Base-by-base conservation (phyloP, 2,797 vertebrate genomes). In the Cyprinella venusta region DNA sequence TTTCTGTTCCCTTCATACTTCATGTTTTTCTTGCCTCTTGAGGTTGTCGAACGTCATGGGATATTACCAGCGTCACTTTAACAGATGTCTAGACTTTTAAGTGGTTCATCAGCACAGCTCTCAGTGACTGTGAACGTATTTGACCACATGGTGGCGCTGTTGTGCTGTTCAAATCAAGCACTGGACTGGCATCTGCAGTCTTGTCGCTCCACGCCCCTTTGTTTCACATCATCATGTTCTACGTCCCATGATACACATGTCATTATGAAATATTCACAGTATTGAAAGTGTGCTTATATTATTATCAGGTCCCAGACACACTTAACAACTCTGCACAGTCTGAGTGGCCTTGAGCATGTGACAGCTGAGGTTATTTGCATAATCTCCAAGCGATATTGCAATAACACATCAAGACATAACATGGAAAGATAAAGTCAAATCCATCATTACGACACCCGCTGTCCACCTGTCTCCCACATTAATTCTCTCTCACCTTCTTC, bases 401-500 rank as follows among this genome's bases (percentile, higher is more conserved):
- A 42, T 82, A 67, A 33, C 16, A 30, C 5, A 1, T 42, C 72
- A 76, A n/a, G n/a, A n/a, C n/a, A n/a, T 0, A 8, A n/a, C n/a
- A 76, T 0, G 52, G 45, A 84, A 84, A 50, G 78, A 70, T 75
- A 67, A 83, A 40, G 54, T 65, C 76, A 79, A 52, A 83, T 75
- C 68, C 76, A 48, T 80, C 78, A 87, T 78, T 69, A 72, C 61
- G 56, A 24, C 69, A 36, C 59, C 18, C 13, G 8, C 82, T 64
- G 50, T 71, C 30, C 70, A 68, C 80, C 69, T 65, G 52, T 74
- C 61, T 18, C 56, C 50, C 76, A 68, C 85, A 85, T 86, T 68
- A 82, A 85, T 83, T 68, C 48, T 59, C 52, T 38, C 63, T 83
- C 74, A 85, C 81, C 83, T 86, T 85, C 83, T 86, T 85, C 15